These are phyloP conservation scores for Bactericera cockerelli DNA, from an alignment of 1,140 invertebrate species.

Conservation along the genomic window DNA sequence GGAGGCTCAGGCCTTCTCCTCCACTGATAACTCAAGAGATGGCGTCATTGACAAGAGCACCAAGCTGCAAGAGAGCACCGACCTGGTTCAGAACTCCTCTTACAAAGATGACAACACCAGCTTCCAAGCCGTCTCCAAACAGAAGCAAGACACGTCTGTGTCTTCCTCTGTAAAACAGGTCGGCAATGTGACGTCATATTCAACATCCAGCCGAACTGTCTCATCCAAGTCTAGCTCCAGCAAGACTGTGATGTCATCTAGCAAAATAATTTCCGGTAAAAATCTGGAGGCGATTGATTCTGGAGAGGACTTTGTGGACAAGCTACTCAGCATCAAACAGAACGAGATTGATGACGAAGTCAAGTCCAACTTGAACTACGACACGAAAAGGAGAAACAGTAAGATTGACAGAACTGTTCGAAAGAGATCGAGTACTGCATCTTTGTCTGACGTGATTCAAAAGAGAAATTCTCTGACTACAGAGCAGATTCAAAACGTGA, in stretches of 20 bases:
- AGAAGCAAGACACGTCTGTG: constrained; percentile 12
- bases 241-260: not conserved
- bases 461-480: no score
- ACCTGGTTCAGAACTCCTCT: not conserved
- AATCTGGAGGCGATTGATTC: not conserved
- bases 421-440: not conserved
- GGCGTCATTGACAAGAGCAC: not conserved
- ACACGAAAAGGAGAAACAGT: not conserved
- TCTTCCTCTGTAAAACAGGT: constrained; percentile 12
- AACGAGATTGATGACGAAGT: not conserved
- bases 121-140: constrained; percentile 11
- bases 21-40: constrained; percentile 8
- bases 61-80: not conserved
- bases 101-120: constrained; percentile 11
- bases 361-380: not conserved
- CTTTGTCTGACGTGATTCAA: not conserved
- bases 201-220: constrained; percentile 4
- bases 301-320: not conserved
- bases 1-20: not conserved
- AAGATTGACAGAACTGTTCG: not conserved
- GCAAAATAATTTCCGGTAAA: constrained; percentile 1
- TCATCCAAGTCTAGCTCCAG: not conserved
- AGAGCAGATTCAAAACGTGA: not conserved
- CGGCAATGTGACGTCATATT: constrained; percentile 10
- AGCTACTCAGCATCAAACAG: not conserved